Evolutionary conservation across 2,797 vertebrate genomes (phyloP).

Genomic region (Typhlichthys eigenmanni): DNA sequence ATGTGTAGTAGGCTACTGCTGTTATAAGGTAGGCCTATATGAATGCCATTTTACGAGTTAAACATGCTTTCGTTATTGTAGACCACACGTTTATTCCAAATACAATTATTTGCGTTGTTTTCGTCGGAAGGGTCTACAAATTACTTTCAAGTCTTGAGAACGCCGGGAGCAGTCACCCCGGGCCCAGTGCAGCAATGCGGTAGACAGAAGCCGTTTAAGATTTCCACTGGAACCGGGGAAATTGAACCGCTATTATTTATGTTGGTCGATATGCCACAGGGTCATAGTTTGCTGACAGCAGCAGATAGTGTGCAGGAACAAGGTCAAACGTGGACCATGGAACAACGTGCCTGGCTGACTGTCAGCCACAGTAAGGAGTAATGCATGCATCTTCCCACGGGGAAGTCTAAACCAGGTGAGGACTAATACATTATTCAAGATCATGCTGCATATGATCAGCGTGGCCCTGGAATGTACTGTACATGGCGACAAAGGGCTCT

Average conservation of each 20-base stretch:
- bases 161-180: conserved; percentile 13
- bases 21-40: too few relatives aligned
- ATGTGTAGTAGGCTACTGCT: too few relatives aligned
- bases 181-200: conserved; percentile 61
- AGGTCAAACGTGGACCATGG: conserved; percentile 57
- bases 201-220: conserved; percentile 39
- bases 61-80: too few relatives aligned
- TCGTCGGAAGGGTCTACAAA: neutral
- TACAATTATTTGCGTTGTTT: neutral
- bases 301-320: conserved; percentile 53
- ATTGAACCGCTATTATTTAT: conserved; percentile 65
- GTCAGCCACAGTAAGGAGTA: conserved; percentile 49
- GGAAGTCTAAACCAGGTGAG: conserved; percentile 63
- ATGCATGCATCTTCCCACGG: conserved; percentile 28
- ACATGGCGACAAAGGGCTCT: conserved; percentile 28
- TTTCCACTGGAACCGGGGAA: conserved; percentile 46
- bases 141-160: conserved; percentile 11
- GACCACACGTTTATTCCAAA: too few relatives aligned
- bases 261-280: conserved; percentile 64
- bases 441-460: conserved; percentile 60
- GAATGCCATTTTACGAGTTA: too few relatives aligned
- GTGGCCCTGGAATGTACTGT: conserved; percentile 52
- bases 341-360: conserved; percentile 35
- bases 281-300: conserved; percentile 65
- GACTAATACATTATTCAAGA: conserved; percentile 70